Evolutionary conservation across 2,113 vertebrate genomes (phyloP).

Genomic region (Microcebus tavaratra): DNA sequence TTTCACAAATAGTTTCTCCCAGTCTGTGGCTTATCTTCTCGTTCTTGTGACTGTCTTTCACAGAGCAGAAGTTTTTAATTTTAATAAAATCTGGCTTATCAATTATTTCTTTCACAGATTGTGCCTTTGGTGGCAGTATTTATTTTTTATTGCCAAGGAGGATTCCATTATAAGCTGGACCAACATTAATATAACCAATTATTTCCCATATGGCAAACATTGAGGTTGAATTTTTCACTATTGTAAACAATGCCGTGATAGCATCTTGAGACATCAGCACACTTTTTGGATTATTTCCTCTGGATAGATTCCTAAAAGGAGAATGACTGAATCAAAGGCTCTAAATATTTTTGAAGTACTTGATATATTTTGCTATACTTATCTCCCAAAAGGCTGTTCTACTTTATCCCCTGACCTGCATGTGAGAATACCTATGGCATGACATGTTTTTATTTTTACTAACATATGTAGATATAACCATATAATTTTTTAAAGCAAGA

Average conservation of each 20-base stretch:
- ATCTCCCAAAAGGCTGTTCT: not conserved
- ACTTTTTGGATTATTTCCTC: not conserved
- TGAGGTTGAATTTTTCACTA: not conserved
- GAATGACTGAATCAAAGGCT: not conserved
- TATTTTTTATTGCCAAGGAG: not conserved
- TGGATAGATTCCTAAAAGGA: not conserved
- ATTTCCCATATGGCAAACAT: not conserved
- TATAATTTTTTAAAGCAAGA: not conserved
- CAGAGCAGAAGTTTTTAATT: not conserved
- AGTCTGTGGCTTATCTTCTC: not conserved
- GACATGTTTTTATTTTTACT: not conserved
- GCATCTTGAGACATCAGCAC: not conserved
- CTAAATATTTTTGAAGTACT: not conserved
- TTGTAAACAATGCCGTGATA: not conserved
- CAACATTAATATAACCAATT: not conserved
- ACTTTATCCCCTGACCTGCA: not conserved
- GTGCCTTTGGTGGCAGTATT: not conserved
- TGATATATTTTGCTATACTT: conserved; percentile 16
- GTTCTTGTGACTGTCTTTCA: not conserved
- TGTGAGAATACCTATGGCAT: not conserved
- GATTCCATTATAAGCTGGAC: not conserved
- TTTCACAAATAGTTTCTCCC: not conserved
- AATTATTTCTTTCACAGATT: not conserved
- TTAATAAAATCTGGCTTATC: not conserved
- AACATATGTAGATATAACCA: not conserved